Base-by-base conservation (phyloP, 2,888 invertebrate species). In the Gastrophysa polygoni region DNA sequence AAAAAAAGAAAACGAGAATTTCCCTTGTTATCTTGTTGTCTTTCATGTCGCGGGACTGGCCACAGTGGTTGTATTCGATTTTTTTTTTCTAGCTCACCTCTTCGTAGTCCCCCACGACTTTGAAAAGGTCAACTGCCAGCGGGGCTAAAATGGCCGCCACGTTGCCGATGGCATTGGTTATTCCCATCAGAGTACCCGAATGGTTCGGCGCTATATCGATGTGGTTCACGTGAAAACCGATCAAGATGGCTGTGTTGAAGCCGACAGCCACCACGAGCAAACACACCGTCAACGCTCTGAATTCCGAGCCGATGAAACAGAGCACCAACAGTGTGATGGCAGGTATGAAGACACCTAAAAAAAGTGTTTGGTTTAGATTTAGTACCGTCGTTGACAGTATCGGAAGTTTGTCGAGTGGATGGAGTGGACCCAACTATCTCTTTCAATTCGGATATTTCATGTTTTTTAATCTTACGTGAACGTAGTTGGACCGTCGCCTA, bases 151-250 rank as follows among this genome's bases (percentile, higher is more conserved):
- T 89, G 59, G 92, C 91, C 80, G 91, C 89, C 10, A 92, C 82
- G 73, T 91, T 92, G 0, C 91, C 89, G 14, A 86, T 82, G 7
- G 90, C 89, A 77, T 94, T 94, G 1, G 92, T 92, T 71, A 94
- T 88, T 6, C 93, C 93, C 91, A 93, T 92, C 69, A 94, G 81
- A 0, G 90, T 89, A 29, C 93, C 93, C 3, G 93, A 91, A 78
- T 90, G 91, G 78, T 91, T 92, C 0, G 93, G 93, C 2, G 93
- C 90, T 54, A 95, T 83, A 81, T 94, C 94, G 66, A 95, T 91
- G 75, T 93, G 93, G 70, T 93, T 93, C 17, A 88, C 85, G 84
- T 88, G 86, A 76, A 89, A 91, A 4, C 93, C 93, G 52, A 89
- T 87, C 70, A 89, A 91, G 57, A 89, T 87, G 1, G 89, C 89